Percentiles rank a stretch among this genome's conserved stretches.
Evolutionary conservation across 2,888 invertebrate genomes (phyloP).

Genomic region (Asteroscopus sphinx): DNA sequence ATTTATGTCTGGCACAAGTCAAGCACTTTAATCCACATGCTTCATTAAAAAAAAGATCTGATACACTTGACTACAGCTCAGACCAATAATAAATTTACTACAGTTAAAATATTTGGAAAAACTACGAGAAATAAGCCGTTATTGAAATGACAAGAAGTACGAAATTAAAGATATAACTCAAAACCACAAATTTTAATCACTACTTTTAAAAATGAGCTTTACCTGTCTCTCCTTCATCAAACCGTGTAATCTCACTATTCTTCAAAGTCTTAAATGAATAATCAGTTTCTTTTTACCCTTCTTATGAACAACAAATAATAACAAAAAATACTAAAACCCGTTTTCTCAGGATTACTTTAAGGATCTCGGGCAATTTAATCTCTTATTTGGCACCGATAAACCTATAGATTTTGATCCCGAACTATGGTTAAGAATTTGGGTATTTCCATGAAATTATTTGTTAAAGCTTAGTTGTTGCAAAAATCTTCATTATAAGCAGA

Average conservation of each 20-base stretch:
- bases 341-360: constrained; percentile 61
- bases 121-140: constrained; percentile 4
- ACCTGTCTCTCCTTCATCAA: constrained; percentile 34
- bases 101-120: background rate
- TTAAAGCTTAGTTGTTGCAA: constrained; percentile 41
- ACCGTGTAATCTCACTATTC: constrained; percentile 37
- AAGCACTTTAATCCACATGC: no score
- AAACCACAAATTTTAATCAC: no score
- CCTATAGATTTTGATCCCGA: constrained; percentile 20
- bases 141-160: constrained; percentile 6
- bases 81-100: no score
- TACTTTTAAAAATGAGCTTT: constrained; percentile 18
- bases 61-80: no score
- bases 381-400: constrained; percentile 65
- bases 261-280: constrained; percentile 43
- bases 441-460: constrained; percentile 39
- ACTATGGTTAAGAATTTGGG: constrained; percentile 11
- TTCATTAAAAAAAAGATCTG: no score
- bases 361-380: constrained; percentile 65
- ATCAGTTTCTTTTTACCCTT: constrained; percentile 44
- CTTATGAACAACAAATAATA: constrained; percentile 21
- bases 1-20: background rate
- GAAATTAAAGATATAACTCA: constrained; percentile 11
- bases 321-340: constrained; percentile 63
- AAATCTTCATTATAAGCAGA: constrained; percentile 37